Evolutionary conservation across 2,888 invertebrate species (phyloP).

Genomic region (Drosophila neotestacea): DNA sequence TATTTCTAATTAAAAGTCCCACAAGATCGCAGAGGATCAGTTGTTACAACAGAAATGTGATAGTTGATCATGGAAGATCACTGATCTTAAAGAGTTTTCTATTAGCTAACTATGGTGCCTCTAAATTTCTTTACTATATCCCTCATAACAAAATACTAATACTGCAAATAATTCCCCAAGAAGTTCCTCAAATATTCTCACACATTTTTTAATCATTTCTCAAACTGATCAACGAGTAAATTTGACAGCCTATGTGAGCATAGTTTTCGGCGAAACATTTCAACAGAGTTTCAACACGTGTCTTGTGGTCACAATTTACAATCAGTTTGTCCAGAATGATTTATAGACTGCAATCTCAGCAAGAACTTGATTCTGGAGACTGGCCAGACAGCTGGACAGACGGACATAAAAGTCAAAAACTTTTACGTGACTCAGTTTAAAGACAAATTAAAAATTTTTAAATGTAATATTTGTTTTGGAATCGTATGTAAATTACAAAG

Average conservation of each 20-base stretch:
- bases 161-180: background rate
- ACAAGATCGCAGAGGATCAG: constrained; percentile 2
- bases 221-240: background rate
- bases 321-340: constrained; percentile 35
- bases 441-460: constrained; percentile 31
- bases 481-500: constrained; percentile 58
- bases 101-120: too few species aligned
- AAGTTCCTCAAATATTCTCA: background rate
- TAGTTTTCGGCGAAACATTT: constrained; percentile 12
- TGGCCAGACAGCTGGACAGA: background rate
- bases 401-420: constrained; percentile 22
- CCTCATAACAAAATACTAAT: too few species aligned
- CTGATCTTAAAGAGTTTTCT: too few species aligned
- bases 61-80: too few species aligned
- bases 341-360: constrained; percentile 40
- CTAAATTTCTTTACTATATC: too few species aligned
- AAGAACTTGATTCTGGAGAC: constrained; percentile 26
- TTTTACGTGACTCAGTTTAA: constrained; percentile 45
- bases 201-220: constrained; percentile 1
- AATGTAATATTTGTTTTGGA: constrained; percentile 12
- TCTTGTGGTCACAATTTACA: constrained; percentile 23
- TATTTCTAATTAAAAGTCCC: constrained; percentile 1
- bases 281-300: constrained; percentile 40
- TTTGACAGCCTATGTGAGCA: constrained; percentile 3
- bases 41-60: too few species aligned